phyloP scores from a whole-genome alignment of 2,888 invertebrate genomes.

The Leptinotarsa peninsularis region DNA sequence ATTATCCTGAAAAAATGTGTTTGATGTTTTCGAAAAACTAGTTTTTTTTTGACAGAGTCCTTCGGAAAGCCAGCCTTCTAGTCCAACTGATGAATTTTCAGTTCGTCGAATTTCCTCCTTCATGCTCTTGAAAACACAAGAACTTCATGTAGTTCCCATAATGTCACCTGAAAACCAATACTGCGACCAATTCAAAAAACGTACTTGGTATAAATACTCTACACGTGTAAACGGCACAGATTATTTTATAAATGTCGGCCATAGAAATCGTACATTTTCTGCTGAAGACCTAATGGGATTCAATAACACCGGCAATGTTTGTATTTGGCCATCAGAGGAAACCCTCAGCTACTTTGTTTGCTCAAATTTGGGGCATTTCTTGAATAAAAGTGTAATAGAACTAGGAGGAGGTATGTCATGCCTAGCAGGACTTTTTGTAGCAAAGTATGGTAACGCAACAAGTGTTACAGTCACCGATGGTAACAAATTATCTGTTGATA shows the following conservation, averaged over 20 bases:
- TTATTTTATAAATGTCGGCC: constrained; percentile 72
- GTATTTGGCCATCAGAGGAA: constrained; percentile 85
- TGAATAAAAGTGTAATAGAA: constrained; percentile 78
- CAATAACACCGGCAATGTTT: constrained; percentile 84
- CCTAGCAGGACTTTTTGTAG: constrained; percentile 79
- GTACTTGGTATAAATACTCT: constrained; percentile 75
- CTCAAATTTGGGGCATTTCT: constrained; percentile 74
- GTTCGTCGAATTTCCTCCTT: constrained; percentile 73
- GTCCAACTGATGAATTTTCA: constrained; percentile 68
- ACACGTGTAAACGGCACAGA: constrained; percentile 67
- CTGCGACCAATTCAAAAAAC: constrained; percentile 64
- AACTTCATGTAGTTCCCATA: constrained; percentile 51
- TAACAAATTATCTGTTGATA: constrained; percentile 80
- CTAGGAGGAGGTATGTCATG: constrained; percentile 89
- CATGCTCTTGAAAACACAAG: constrained; percentile 69
- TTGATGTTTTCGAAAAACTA: not conserved
- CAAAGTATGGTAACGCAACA: constrained; percentile 75
- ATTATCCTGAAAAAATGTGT: not conserved
- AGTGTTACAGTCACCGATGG: constrained; percentile 82
- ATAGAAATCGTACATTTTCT: constrained; percentile 73
- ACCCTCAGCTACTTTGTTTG: constrained; percentile 78
- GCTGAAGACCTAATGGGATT: constrained; percentile 82
- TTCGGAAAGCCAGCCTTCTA: constrained; percentile 64
- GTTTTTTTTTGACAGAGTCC: constrained; percentile 60
- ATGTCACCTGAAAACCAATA: constrained; percentile 38